Base-by-base conservation (phyloP, 1,140 invertebrate species). In the Rhagoletis pomonella region DNA sequence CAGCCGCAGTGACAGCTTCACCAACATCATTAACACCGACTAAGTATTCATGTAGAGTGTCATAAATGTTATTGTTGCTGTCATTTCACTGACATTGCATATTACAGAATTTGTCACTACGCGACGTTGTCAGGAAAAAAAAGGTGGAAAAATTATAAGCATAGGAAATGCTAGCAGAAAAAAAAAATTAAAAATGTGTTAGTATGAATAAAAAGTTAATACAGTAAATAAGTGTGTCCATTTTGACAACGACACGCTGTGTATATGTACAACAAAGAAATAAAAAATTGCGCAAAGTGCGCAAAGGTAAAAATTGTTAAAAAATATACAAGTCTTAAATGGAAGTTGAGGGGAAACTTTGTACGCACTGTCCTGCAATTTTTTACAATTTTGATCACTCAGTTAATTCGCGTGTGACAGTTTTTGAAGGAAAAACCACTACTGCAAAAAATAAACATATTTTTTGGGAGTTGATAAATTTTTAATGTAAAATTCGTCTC, bases 51-150 rank as follows among this genome's bases (percentile, higher is more conserved):
- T 81, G 73, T 81, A 81, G 73, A 81, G 73, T 81, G 73, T 81
- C 73, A 81, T 81, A 81, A 81, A 81, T 81, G 73, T 81, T 81
- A 81, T 81, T 47, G 73, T 81, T 17, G 73, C 73, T 81, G 73
- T 81, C 73, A 81, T 44, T 55, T 55, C 73, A 55, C 44, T 55
- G 73, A 55, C 73, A 58, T 81, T 81, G 50, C 73, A 81, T 81
- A 81, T 81, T 81, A 81, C n/a, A 81, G 73, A 81, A 81, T 81
- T 81, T 81, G 73, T 81, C 73, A 50, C 73, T 29, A 81, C 0
- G 73, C 47, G 47, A 81, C 50, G 73, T 5, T 19, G 47, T 17
- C 47, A 14, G 44, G 17, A 81, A 4, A 55, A 50, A 81, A 50
- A 81, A 55, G 47, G 50, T 81, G 44, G 73, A 58, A 81, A 7